Base-by-base conservation (phyloP, 1,140 invertebrate genomes). In the Platorchestia sp. region DNA sequence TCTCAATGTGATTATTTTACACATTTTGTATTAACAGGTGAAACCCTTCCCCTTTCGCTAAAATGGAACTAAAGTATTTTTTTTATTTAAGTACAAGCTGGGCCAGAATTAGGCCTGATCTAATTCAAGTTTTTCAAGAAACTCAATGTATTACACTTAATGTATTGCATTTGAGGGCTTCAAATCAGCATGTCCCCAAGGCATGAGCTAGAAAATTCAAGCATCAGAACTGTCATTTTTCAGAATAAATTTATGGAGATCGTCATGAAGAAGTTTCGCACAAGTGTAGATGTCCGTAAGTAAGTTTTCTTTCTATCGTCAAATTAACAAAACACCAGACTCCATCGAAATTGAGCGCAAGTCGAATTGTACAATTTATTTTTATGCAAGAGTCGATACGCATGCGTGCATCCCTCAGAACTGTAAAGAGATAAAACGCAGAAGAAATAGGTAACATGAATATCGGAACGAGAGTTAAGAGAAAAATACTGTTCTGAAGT, bases 401-500 rank as follows among this genome's bases (percentile, higher is more conserved):
- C 59, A 75, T 75, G 59, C 59, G 59, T 75, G 59, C 59, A 75
- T 75, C 59, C 59, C 59, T 75, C 59, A 75, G 59, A 75, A 75
- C 36, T 75, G 59, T 75, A 22, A 36, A 75, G 59, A 22, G 59
- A 75, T 75, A 75, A 75, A 75, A 75, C 59, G 59, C 59, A 36
- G 59, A 75, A 75, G 59, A 75, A 75, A 75, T 89, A 89, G n/a
- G 43, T 6, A 89, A 89, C 87, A 42, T 43, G 87, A 89, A 89
- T 41, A 41, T 44, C 27, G 87, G 43, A 89, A 89, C 87, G n/a
- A 44, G 41, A 42, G 87, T 89, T 89, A 41, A 42, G 41, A 42
- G 41, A 89, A 44, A 89, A 89, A 89, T 89, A 89, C 87, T 89
- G 87, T 89, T 41, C 87, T 89, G 87, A 41, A 89, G 87, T 89